Evolutionary conservation across 2,797 vertebrate species (phyloP), one percentile per base, ranked within the genome.

Genomic region (Pseudotriccus pelzelni): DNA sequence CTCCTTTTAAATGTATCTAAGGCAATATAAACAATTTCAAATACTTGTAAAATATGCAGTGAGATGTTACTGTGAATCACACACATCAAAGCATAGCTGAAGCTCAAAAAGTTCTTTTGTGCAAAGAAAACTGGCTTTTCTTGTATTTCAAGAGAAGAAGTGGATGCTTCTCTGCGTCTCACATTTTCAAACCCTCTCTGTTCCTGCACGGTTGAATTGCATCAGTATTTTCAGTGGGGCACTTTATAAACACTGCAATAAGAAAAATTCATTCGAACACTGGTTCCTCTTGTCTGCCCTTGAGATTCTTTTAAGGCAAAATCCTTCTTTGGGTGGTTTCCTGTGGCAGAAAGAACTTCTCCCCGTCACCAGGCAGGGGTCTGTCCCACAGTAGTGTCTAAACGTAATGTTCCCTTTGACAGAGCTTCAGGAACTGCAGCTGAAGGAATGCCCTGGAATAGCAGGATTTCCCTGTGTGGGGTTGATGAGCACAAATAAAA

Each of bases 81-180:
- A 46, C 53, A 62, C 44, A 81, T 84, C 52, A 90, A 81, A 84
- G 80, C 69, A 52, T 44, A 84, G 73, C 70, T 60, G 60, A 79
- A 84, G 36, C 77, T 78, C 63, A 5, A 24, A 39, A 69, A 60
- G 30, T 73, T 13, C 58, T 90, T 82, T 7, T 12, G 49, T 49
- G 46, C 49, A 90, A 85, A 90, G 78, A 84, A 92, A 87, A 84
- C 21, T 76, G 63, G 7, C 23, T 91, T 94, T 91, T 85, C 64
- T 68, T 11, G 3, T 75, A 50, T 56, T 94, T 79, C 52, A 59
- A 8, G 66, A 63, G 17, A 63, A 87, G 32, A 64, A 82, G 55
- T 36, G 17, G 10, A 21, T 80, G 16, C 7, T 80, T 32, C n/a
- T 77, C 27, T 70, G 67, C 63, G n/a, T 43, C 9, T 7, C 39